These are phyloP conservation scores for Etheostoma perlongum DNA, from an alignment of 2,797 vertebrate genomes.

Conservation along the genomic window DNA sequence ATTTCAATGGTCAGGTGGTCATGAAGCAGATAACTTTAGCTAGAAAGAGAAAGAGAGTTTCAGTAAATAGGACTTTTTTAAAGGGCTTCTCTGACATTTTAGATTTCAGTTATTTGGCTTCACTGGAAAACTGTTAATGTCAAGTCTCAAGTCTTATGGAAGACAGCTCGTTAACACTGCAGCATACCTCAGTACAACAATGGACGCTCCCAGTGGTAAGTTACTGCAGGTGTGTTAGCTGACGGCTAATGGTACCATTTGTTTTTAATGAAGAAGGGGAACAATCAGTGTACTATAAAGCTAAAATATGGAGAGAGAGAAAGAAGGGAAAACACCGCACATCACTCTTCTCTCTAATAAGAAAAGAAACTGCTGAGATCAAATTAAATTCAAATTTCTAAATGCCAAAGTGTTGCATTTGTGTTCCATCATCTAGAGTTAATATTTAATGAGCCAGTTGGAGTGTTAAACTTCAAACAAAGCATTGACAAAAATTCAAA, in stretches of 20 bases:
- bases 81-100: constrained; percentile 7
- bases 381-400: constrained; percentile 13
- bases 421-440: not conserved
- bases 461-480: not conserved
- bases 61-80: constrained; percentile 2
- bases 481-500: constrained; percentile 3
- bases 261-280: constrained; percentile 4
- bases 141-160: not conserved
- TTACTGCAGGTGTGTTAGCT: constrained; percentile 22
- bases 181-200: not conserved
- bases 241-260: constrained; percentile 25
- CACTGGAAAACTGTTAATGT: not conserved
- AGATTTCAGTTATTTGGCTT: constrained; percentile 12
- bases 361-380: constrained; percentile 1
- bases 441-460: constrained; percentile 1
- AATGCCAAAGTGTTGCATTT: not conserved
- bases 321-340: not conserved
- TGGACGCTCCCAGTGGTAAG: constrained; percentile 5
- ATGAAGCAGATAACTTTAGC: constrained; percentile 20
- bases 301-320: not conserved
- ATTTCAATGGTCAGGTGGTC: constrained; percentile 68
- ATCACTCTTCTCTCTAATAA: not conserved
- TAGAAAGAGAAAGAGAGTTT: constrained; percentile 2
- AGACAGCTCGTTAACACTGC: constrained; percentile 23
- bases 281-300: not conserved